Base-by-base conservation (phyloP, 1,140 invertebrate genomes). In the Mamestra configurata region DNA sequence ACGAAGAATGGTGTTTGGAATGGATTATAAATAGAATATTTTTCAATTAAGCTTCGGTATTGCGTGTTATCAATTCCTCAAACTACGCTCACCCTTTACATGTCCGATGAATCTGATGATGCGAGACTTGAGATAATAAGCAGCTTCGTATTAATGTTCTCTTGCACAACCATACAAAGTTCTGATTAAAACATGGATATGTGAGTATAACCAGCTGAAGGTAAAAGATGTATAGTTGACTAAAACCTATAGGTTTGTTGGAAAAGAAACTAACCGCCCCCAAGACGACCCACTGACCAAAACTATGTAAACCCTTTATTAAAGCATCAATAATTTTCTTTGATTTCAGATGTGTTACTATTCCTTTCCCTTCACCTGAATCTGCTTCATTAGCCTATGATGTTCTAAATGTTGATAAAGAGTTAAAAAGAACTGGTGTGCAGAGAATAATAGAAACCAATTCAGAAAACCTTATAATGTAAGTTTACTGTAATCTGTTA, bases 351-450 rank as follows among this genome's bases (percentile, higher is more conserved):
- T 46, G 22, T 57, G 8, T 81, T n/a, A 79, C 20, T 20, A 88
- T 94, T 77, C 92, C 92, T 15, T 92, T 94, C 77, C 72, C 79
- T 72, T 84, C 85, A 31, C 27, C 68, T 8, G 83, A 87, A 61
- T 71, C 83, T 49, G 89, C 90, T 71, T 53, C 64, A 70, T 79
- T 94, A 53, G 89, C 88, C 31, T 86, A 81, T 79, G 86, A 93
- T 66, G 88, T 94, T 18, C 80, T 94, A 66, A 86, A 83, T 76
- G 89, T 94, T 11, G 93, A 94, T 55, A 89, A 89, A 59, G 93
- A 94, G 80, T 76, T 93, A 24, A 93, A 92, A 83, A 84, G 89
- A 66, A 90, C 87, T 87, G 84, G 81, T 57, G 84, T 92, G 3
- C 66, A 82, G 27, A 89, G 88, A 79, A 61, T 78, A 43, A 82